These are phyloP conservation scores for Hydrozoanthus tunicans DNA, from an alignment of 64 coral and sea anemone species.

Conservation along the genomic window DNA sequence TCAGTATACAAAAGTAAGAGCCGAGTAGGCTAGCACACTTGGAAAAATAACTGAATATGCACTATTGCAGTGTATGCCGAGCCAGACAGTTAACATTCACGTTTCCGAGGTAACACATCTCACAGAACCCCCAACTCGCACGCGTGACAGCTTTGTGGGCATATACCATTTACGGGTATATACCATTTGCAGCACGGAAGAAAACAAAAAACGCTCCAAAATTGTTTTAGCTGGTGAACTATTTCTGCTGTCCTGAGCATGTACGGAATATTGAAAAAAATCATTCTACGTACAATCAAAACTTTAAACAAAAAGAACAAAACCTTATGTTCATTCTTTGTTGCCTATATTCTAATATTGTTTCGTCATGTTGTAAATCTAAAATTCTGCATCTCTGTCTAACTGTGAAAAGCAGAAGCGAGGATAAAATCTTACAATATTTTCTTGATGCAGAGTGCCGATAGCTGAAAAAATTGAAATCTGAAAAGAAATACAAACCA, in stretches of 20 bases:
- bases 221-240: neutral
- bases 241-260: neutral
- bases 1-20: too few relatives aligned
- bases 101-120: too few relatives aligned
- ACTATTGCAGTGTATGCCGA: too few relatives aligned
- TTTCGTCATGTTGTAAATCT: neutral
- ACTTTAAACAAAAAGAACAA: neutral
- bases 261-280: neutral
- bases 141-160: too few relatives aligned
- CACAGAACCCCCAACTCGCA: too few relatives aligned
- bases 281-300: neutral
- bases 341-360: neutral
- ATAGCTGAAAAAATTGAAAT: slow-evolving; percentile 61
- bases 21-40: too few relatives aligned
- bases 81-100: too few relatives aligned
- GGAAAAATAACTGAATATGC: too few relatives aligned
- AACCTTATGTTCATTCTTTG: neutral
- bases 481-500: slow-evolving; percentile 43
- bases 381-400: neutral
- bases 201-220: neutral
- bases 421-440: slow-evolving; percentile 37
- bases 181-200: too few relatives aligned
- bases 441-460: slow-evolving; percentile 45
- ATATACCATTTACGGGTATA: too few relatives aligned
- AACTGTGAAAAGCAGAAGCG: neutral